Conservation (phyloP, 2,888 invertebrate genomes). For the Lepidocyrtinus sp. region DNA sequence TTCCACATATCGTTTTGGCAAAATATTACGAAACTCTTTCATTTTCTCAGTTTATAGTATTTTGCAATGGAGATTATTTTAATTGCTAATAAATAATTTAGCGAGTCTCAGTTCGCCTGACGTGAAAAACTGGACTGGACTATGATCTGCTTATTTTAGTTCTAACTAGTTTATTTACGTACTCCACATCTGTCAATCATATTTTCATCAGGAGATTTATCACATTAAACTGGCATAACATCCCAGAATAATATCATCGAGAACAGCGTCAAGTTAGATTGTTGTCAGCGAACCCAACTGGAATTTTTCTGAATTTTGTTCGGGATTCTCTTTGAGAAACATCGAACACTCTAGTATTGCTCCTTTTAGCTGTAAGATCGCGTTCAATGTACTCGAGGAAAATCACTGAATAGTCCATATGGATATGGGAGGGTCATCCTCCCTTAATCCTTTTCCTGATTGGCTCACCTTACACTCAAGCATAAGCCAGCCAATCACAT, state of each 20-base stretch:
- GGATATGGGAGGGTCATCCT: not conserved
- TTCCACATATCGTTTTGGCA: too few relatives aligned
- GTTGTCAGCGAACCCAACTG: constrained; percentile 15
- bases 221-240: not conserved
- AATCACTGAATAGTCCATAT: constrained; percentile 19
- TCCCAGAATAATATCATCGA: not conserved
- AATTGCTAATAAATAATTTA: too few relatives aligned
- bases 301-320: not conserved
- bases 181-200: too few relatives aligned
- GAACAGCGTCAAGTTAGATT: not conserved
- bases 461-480: constrained; percentile 5
- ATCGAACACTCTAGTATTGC: not conserved
- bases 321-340: not conserved
- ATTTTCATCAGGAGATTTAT: not conserved
- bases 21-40: too few relatives aligned
- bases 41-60: too few relatives aligned
- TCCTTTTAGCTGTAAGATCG: constrained; percentile 9
- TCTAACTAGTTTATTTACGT: too few relatives aligned
- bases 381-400: not conserved
- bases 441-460: constrained; percentile 3
- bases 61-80: too few relatives aligned
- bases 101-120: too few relatives aligned
- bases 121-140: too few relatives aligned
- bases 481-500: constrained; percentile 1
- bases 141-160: too few relatives aligned